Evolutionary conservation across 2,888 invertebrate species (phyloP).

Genomic region (Eristalis arbustorum): DNA sequence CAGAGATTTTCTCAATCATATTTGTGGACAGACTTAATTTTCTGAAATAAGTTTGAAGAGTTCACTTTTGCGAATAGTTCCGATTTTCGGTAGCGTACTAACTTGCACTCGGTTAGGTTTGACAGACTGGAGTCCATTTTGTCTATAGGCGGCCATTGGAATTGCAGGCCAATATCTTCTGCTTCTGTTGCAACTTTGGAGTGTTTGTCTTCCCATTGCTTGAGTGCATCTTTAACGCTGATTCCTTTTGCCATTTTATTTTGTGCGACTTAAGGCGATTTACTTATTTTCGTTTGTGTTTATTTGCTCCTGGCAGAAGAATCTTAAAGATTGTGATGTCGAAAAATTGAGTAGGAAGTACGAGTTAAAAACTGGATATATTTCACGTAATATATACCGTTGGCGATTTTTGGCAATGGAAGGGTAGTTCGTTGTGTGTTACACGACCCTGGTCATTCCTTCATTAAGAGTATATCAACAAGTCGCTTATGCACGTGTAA

Average conservation of each 20-base stretch:
- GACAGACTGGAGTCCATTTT: constrained; percentile 95
- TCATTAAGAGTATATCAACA: too few species aligned
- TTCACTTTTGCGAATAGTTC: neutral
- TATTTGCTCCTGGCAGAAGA: too few species aligned
- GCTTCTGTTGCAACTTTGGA: constrained; percentile 85
- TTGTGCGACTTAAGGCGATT: neutral
- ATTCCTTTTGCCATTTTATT: constrained; percentile 84
- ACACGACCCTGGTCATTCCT: too few species aligned
- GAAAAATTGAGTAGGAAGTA: neutral
- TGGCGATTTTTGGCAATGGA: too few species aligned
- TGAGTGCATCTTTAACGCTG: constrained; percentile 92
- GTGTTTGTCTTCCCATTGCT: constrained; percentile 91
- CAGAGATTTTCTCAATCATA: constrained; percentile 94
- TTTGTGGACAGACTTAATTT: constrained; percentile 95
- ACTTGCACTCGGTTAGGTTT: constrained; percentile 89
- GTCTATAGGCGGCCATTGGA: constrained; percentile 96
- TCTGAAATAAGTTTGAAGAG: constrained; percentile 79
- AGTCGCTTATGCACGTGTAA: too few species aligned
- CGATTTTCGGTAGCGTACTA: constrained; percentile 76
- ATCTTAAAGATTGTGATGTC: too few species aligned
- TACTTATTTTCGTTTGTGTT: too few species aligned
- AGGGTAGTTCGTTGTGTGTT: too few species aligned
- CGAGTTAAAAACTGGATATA: too few species aligned
- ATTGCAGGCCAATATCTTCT: constrained; percentile 89
- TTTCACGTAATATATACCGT: too few species aligned